phyloP scores from a whole-genome alignment of 1,140 invertebrate genomes.

The Bombus soroeensis region DNA sequence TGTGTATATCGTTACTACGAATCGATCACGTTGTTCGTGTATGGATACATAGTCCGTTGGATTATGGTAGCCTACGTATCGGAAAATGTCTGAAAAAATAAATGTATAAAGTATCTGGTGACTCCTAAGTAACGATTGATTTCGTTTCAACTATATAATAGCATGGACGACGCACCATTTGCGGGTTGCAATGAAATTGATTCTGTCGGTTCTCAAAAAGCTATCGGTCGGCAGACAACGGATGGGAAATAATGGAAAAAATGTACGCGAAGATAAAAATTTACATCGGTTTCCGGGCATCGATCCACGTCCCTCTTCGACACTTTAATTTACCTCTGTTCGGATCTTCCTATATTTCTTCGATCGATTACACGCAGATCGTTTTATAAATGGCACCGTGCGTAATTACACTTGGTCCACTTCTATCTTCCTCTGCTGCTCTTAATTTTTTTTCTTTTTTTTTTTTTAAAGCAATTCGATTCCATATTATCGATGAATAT shows the following conservation, averaged over 20 bases:
- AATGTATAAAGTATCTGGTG: background rate
- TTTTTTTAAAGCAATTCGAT: background rate
- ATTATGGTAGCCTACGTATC: too few relatives aligned
- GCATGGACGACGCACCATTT: background rate
- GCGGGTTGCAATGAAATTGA: background rate
- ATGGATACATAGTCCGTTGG: too few relatives aligned
- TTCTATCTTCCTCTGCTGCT: background rate
- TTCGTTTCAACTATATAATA: background rate
- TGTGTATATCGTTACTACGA: too few relatives aligned
- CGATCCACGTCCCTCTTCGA: background rate
- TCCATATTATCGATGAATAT: background rate
- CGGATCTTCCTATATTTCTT: background rate
- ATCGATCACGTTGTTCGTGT: too few relatives aligned
- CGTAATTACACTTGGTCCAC: background rate
- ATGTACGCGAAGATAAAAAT: background rate
- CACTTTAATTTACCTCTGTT: background rate
- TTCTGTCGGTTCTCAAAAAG: background rate
- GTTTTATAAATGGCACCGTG: constrained; percentile 11
- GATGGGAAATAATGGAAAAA: background rate
- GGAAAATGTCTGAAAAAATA: background rate
- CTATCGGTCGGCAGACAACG: background rate
- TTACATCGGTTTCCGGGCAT: background rate
- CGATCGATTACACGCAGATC: background rate
- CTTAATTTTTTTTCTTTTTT: background rate
- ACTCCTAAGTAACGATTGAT: background rate